Percentiles rank a stretch among this genome's conserved stretches.
These are phyloP conservation scores for Bujurquina vittata DNA, from an alignment of 2,113 vertebrate species.

Conservation along the genomic window DNA sequence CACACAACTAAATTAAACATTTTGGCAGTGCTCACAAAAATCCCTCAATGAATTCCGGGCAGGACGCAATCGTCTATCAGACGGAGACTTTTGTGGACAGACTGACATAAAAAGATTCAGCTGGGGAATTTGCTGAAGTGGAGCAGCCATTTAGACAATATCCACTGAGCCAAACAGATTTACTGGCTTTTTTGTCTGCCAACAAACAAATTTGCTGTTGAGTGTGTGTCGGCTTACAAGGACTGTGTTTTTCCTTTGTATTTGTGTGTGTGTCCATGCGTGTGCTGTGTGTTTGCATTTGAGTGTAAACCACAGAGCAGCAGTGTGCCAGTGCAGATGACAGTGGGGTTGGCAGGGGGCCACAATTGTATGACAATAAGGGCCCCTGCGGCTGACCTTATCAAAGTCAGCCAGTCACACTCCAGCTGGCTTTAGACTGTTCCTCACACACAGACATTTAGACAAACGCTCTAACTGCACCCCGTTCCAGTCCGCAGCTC, in stretches of 20 bases:
- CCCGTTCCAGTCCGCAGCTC: conserved; percentile 56
- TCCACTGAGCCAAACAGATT: conserved; percentile 69
- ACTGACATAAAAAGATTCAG: conserved; percentile 57
- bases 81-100: conserved; percentile 60
- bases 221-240: conserved; percentile 49
- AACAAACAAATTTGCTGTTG: conserved; percentile 65
- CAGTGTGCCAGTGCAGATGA: conserved; percentile 59
- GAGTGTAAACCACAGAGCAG: conserved; percentile 31
- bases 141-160: conserved; percentile 67
- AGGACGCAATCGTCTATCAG: conserved; percentile 45
- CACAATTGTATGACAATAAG: conserved; percentile 62
- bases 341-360: conserved; percentile 60
- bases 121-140: conserved; percentile 62
- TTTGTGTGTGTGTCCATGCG: conserved; percentile 30
- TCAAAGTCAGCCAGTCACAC: conserved; percentile 74
- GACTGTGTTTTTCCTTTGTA: conserved; percentile 41
- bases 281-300: conserved; percentile 43
- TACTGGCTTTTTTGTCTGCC: conserved; percentile 65
- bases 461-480: conserved; percentile 15
- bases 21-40: conserved; percentile 50
- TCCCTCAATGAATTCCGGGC: conserved; percentile 55
- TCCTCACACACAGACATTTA: conserved; percentile 25
- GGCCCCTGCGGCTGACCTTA: conserved; percentile 73
- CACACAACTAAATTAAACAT: conserved; percentile 49
- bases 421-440: conserved; percentile 57